phyloP scores from a whole-genome alignment of 2,888 invertebrate species.

The Amiota communis region DNA sequence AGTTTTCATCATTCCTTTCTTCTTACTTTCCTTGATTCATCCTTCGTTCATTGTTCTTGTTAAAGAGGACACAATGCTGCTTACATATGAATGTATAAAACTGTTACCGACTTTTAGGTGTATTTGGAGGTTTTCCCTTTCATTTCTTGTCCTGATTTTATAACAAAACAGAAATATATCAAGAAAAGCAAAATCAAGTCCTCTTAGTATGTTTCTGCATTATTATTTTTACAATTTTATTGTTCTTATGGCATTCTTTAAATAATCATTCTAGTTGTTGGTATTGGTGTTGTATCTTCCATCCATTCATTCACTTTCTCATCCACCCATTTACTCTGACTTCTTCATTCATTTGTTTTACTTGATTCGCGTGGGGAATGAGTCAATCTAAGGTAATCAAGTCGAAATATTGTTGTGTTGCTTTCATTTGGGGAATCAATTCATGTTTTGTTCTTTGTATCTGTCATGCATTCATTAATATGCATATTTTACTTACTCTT shows the following conservation, averaged over 20 bases:
- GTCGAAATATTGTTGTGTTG: constrained; percentile 5
- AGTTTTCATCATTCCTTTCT: too few relatives aligned
- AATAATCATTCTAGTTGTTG: not conserved
- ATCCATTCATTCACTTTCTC: not conserved
- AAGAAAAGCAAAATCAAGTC: not conserved
- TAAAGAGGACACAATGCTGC: not conserved
- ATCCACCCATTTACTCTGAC: not conserved
- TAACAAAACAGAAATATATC: not conserved
- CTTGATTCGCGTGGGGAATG: not conserved
- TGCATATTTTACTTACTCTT: not conserved
- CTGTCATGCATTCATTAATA: not conserved
- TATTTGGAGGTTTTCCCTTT: not conserved
- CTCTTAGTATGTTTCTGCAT: not conserved
- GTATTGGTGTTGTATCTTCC: not conserved
- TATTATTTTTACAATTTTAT: not conserved
- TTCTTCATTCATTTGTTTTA: not conserved
- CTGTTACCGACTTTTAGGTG: constrained; percentile 16
- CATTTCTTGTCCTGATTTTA: not conserved
- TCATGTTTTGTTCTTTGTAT: not conserved
- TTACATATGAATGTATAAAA: not conserved
- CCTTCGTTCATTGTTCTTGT: too few relatives aligned
- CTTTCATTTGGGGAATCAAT: constrained; percentile 7
- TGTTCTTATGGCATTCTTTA: not conserved
- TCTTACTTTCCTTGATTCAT: too few relatives aligned
- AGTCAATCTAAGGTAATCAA: constrained; percentile 1